These are phyloP conservation scores for Phania funesta DNA, from an alignment of 2,888 invertebrate species.

Conservation along the genomic window DNA sequence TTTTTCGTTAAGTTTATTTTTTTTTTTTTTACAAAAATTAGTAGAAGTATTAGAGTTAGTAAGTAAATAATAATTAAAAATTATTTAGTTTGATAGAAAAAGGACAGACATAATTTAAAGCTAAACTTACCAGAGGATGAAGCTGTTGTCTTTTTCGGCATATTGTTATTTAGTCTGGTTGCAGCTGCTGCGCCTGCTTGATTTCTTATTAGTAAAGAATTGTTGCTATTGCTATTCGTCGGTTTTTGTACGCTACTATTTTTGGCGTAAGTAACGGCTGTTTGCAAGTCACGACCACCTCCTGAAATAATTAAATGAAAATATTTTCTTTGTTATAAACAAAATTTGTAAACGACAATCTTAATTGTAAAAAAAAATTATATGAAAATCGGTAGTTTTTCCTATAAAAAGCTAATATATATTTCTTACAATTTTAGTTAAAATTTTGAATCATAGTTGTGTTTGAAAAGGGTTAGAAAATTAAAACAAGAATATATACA, in stretches of 20 bases:
- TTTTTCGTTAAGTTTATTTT: conserved; percentile 19
- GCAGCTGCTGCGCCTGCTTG: conserved; percentile 68
- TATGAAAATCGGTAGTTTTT: no score
- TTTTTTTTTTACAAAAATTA: conserved; percentile 29
- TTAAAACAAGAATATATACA: no score
- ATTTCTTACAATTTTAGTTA: no score
- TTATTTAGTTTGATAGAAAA: conserved; percentile 16
- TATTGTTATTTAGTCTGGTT: conserved; percentile 65
- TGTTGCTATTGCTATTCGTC: conserved; percentile 72
- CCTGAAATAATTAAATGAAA: conserved; percentile 81
- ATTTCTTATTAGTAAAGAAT: conserved; percentile 70
- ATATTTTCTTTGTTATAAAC: no score
- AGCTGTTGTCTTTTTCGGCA: conserved; percentile 68
- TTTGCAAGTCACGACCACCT: conserved; percentile 91
- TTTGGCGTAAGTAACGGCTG: conserved; percentile 86
- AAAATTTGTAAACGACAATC: no score
- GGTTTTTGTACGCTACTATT: conserved; percentile 80
- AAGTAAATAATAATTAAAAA: conserved; percentile 32
- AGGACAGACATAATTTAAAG: not conserved
- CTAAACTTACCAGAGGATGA: conserved; percentile 67
- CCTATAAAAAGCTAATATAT: no score
- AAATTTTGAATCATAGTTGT: no score
- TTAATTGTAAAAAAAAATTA: no score
- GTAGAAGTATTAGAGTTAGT: conserved; percentile 37
- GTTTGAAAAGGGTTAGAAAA: no score